A percentile compares a stretch with the other conserved stretches of the same genome.
Evolutionary conservation across 1,140 invertebrate species (phyloP).

Genomic region (Brachionus rotundiformis): DNA sequence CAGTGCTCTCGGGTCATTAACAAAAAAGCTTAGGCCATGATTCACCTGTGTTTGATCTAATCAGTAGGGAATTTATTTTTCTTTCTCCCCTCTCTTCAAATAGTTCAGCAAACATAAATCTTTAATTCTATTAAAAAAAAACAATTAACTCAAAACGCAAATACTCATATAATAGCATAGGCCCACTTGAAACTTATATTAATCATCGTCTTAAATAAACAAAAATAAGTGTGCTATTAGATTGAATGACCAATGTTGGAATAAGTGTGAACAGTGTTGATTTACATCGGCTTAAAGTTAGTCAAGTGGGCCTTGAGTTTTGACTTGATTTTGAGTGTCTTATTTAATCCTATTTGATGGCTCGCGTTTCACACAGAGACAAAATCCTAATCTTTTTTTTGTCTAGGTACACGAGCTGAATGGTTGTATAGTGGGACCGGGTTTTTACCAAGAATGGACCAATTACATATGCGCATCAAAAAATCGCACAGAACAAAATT

Average conservation of each 20-base stretch:
- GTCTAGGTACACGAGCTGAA: constrained; percentile 39
- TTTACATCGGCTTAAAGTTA: constrained; percentile 16
- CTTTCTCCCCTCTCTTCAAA: not conserved
- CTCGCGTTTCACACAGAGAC: not conserved
- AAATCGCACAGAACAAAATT: constrained; percentile 73
- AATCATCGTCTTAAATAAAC: constrained; percentile 30
- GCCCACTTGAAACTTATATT: constrained; percentile 43
- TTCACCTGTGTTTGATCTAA: constrained; percentile 43
- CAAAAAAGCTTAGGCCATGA: not conserved
- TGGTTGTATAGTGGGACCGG: constrained; percentile 45
- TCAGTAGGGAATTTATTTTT: constrained; percentile 44
- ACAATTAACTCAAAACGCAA: constrained; percentile 26
- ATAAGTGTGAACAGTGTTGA: constrained; percentile 32
- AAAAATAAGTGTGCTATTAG: constrained; percentile 38
- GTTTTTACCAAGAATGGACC: constrained; percentile 63
- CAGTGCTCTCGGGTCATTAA: not conserved
- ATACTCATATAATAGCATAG: constrained; percentile 10
- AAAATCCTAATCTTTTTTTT: not conserved
- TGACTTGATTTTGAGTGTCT: not conserved
- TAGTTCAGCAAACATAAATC: constrained; percentile 19
- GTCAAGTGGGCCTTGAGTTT: constrained; percentile 18
- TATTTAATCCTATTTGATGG: constrained; percentile 33
- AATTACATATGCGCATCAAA: constrained; percentile 68
- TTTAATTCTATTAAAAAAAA: constrained; percentile 43
- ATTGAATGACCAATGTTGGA: not conserved